Base-by-base conservation (phyloP, 2,797 vertebrate species). In the Fistularia tabacaria region DNA sequence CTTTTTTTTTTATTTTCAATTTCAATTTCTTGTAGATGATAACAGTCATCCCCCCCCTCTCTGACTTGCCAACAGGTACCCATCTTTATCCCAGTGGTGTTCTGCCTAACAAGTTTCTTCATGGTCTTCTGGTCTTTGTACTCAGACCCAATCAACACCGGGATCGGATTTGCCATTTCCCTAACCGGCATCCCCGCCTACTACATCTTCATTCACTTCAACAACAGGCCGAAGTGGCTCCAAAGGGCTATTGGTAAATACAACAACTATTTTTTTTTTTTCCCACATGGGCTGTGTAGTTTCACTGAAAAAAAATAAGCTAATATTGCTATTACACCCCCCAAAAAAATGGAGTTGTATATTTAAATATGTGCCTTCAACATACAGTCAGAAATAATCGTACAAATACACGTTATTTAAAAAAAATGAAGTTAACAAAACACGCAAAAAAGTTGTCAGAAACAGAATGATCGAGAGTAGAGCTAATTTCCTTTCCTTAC, bases 91-190 rank as follows among this genome's bases (percentile, higher is more conserved):
- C 97, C 96, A 0, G 91, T 92, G 0, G 48, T 96, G 14, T 99
- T 99, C 76, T 95, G 94, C 69, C 85, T 96, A 70, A 93, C 94
- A 0, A 96, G 93, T 49, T 90, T 99, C 87, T 94, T 95, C 87
- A 98, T 99, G 95, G 96, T 98, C 14, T 93, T 91, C 38, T 81
- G 97, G 46, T 98, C 96, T 36, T 89, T 99, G 46, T 98, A 96
- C 70, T 94, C 96, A 0, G 95, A 99, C 64, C 96, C 96, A 0
- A 73, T 95, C 51, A 97, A 94, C 73, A 94, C 95, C 0, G 95
- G 96, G 8, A 93, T 98, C n/a, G 97, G 97, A 37, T 97, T 96
- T 62, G 88, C 82, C 64, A 96, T 99, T 85, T 94, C 92, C 7
- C 83, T 98, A 63, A 98, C 96, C 0, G 96, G 95, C 40, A 85